Evolutionary conservation across 2,797 vertebrate species (phyloP), one percentile per base, ranked within the genome.

Genomic region (Danio kyathit): DNA sequence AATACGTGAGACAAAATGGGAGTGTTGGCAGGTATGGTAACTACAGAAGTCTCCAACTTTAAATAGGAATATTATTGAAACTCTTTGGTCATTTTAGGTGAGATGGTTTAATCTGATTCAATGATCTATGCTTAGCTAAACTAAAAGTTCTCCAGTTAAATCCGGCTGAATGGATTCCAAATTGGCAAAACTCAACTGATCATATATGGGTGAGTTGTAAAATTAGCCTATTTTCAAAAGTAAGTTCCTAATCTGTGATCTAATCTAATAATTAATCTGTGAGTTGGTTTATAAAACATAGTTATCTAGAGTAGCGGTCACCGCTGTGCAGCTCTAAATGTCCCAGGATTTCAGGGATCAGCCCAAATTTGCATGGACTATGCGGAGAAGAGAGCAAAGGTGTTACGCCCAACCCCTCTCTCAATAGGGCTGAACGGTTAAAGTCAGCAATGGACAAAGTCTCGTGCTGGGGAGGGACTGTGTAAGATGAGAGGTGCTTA

Each of bases 401-500:
- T 86, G 80, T 84, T 51, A 66, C 1, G 12, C 54, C 51, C 80
- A 54, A 74, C 43, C 52, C 10, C 29, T 43, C 38, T 73, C 46
- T 44, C 44, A 59, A 59, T 66, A 40, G 61, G 44, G 48, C 10
- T 70, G 54, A 83, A 71, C 6, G 70, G 74, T 78, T 64, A 65
- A 70, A 61, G 71, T 74, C 83, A 80, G 82, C 84, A 76, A 83
- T 85, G 75, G 73, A 92, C 90, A 93, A 88, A 92, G 90, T 89
- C 89, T 88, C 51, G 87, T 87, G 86, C 86, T 83, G 80, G 79
- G 84, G 83, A 84, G 87, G 82, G 83, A 90, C 86, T 87, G 81
- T 87, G 94, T 93, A 95, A 96, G 94, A 93, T 16, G 91, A 95
- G 93, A 94, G 91, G 84, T 74, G 78, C 79, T 92, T 93, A 95